Evolutionary conservation across 2,888 invertebrate species (phyloP).

Genomic region (Cacoxenus indagator): DNA sequence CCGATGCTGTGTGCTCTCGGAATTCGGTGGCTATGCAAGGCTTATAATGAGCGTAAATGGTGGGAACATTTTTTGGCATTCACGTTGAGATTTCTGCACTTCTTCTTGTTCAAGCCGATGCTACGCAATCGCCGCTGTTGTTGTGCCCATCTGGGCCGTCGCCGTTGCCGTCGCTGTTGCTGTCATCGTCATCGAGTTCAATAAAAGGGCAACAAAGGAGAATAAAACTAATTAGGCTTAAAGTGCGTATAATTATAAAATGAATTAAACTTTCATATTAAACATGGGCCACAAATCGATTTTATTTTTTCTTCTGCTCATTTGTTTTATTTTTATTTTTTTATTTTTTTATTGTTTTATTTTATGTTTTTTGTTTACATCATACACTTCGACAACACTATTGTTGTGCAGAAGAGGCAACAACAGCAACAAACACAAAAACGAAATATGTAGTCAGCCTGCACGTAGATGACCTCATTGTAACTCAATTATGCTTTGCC

Average conservation of each 20-base stretch:
- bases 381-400: no score
- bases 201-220: slow-evolving; percentile 13
- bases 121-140: background rate
- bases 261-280: slow-evolving; percentile 47
- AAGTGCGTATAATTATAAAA: slow-evolving; percentile 47
- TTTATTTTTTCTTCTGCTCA: background rate
- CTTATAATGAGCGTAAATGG: slow-evolving; percentile 62
- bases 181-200: background rate
- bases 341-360: background rate
- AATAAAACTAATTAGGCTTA: slow-evolving; percentile 52
- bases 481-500: slow-evolving; percentile 58
- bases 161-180: background rate
- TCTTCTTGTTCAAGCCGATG: slow-evolving; percentile 5
- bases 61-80: slow-evolving; percentile 59
- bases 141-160: background rate
- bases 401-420: no score
- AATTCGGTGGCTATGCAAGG: slow-evolving; percentile 60
- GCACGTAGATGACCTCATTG: slow-evolving; percentile 50
- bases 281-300: background rate
- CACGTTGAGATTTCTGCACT: slow-evolving; percentile 26
- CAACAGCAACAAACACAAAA: background rate
- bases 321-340: background rate
- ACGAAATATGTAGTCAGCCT: background rate
- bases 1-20: slow-evolving; percentile 47
- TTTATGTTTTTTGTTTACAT: no score